Conservation (phyloP, 2,888 invertebrate species). For the Balanococcus diminutus region DNA sequence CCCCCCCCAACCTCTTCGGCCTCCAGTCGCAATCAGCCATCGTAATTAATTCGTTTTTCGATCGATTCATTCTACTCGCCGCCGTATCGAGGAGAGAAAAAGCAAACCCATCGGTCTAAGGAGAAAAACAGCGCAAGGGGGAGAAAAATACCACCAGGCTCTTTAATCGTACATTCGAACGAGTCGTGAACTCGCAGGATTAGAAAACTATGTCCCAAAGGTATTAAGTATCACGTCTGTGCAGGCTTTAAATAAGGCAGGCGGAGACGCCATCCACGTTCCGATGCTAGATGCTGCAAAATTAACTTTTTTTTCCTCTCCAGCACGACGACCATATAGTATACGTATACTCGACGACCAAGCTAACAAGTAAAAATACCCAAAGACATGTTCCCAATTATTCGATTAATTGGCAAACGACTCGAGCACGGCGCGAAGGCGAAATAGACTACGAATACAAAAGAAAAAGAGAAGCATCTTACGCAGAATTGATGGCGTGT, state of each 20-base stretch:
- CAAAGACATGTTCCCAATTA: slow-evolving; percentile 54
- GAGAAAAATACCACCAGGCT: background rate
- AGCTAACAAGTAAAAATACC: slow-evolving; percentile 28
- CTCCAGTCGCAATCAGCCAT: too few relatives aligned
- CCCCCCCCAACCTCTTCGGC: too few relatives aligned
- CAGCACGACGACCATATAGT: too few relatives aligned
- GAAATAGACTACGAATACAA: background rate
- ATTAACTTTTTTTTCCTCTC: too few relatives aligned
- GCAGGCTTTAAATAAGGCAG: slow-evolving; percentile 1
- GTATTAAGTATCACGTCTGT: slow-evolving; percentile 50
- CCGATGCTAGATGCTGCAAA: background rate
- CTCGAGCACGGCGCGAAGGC: background rate
- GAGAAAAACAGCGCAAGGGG: too few relatives aligned
- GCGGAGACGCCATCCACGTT: background rate
- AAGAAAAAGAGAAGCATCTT: background rate
- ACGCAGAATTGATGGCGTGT: slow-evolving; percentile 35
- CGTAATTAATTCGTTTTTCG: background rate
- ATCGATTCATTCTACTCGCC: background rate
- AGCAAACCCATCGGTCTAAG: background rate
- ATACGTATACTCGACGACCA: background rate
- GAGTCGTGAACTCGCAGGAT: slow-evolving; percentile 7
- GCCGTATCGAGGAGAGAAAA: background rate
- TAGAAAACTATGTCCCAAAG: slow-evolving; percentile 50
- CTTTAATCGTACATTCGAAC: background rate
- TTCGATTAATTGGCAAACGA: slow-evolving; percentile 54